These are phyloP conservation scores for Nineta flava DNA, from an alignment of 2,888 invertebrate genomes.

Conservation along the genomic window DNA sequence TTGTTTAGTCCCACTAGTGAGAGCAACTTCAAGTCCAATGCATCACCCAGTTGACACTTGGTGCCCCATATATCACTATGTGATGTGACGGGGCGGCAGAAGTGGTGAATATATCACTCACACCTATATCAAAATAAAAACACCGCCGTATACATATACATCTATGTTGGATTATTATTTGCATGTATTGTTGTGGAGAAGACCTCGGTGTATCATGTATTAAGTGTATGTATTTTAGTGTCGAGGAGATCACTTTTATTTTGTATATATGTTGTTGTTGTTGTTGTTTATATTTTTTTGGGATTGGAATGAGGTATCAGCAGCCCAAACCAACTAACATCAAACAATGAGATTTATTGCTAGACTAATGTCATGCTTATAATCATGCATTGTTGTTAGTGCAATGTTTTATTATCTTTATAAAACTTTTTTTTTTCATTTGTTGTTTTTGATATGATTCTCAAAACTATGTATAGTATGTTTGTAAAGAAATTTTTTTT, in stretches of 20 bases:
- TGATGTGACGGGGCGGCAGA: not conserved
- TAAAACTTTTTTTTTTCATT: too few species aligned
- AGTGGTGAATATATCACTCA: not conserved
- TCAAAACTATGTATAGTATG: too few species aligned
- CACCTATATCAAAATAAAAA: too few species aligned
- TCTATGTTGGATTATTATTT: too few species aligned
- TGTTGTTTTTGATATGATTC: too few species aligned
- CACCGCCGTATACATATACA: too few species aligned
- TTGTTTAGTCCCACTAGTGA: constrained; percentile 3
- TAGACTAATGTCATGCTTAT: constrained; percentile 24
- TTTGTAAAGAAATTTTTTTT: too few species aligned
- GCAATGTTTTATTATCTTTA: not conserved
- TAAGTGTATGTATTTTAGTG: too few species aligned
- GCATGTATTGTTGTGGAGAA: too few species aligned
- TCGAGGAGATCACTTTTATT: not conserved
- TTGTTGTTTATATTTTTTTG: not conserved
- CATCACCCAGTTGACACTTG: constrained; percentile 33
- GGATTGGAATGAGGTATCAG: not conserved
- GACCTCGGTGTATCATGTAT: too few species aligned
- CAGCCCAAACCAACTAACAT: not conserved
- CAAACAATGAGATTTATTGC: constrained; percentile 27
- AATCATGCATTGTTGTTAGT: not conserved
- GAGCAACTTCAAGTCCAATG: constrained; percentile 24
- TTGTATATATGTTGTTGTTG: not conserved
- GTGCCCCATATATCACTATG: constrained; percentile 32